These are phyloP conservation scores for Drosophila pachea DNA, from an alignment of 1,140 invertebrate species.

Conservation along the genomic window DNA sequence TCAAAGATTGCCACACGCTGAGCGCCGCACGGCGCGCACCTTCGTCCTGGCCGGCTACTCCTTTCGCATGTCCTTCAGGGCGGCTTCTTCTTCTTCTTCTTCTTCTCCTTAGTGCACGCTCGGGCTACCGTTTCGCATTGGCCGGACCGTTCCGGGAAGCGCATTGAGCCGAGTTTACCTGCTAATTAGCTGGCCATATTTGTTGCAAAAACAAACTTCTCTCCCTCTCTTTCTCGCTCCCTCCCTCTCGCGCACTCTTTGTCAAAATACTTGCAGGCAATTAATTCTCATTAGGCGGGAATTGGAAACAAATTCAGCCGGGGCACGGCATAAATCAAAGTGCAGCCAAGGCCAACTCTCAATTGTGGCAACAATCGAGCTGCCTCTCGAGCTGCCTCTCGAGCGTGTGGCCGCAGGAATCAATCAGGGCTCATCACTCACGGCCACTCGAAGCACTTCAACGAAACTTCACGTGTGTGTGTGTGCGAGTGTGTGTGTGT, in stretches of 20 bases:
- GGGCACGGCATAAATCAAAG: slow-evolving; percentile 64
- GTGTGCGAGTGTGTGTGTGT: slow-evolving; percentile 12
- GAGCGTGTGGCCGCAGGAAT: slow-evolving; percentile 73
- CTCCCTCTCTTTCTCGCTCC: background rate
- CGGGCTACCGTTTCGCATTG: slow-evolving; percentile 30
- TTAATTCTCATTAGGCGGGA: slow-evolving; percentile 74
- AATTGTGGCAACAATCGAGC: slow-evolving; percentile 65
- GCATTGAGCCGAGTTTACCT: slow-evolving; percentile 28
- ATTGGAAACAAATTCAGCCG: slow-evolving; percentile 69
- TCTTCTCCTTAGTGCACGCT: slow-evolving; percentile 9
- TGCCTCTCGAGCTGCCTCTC: slow-evolving; percentile 51
- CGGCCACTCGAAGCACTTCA: slow-evolving; percentile 35
- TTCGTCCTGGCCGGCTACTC: background rate
- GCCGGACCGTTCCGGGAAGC: slow-evolving; percentile 17
- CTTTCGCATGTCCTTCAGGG: background rate
- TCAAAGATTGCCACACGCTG: slow-evolving; percentile 48
- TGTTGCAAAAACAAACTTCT: slow-evolving; percentile 27
- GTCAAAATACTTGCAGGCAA: slow-evolving; percentile 59
- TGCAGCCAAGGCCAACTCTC: slow-evolving; percentile 51
- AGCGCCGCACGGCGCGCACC: slow-evolving; percentile 28
- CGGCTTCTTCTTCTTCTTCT: background rate
- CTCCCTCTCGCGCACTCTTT: slow-evolving; percentile 9
- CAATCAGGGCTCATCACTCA: slow-evolving; percentile 78
- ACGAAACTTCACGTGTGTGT: slow-evolving; percentile 1
- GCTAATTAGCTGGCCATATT: slow-evolving; percentile 62